phyloP scores from a whole-genome alignment of 2,797 vertebrate species.

The Eidolon dupreanum region DNA sequence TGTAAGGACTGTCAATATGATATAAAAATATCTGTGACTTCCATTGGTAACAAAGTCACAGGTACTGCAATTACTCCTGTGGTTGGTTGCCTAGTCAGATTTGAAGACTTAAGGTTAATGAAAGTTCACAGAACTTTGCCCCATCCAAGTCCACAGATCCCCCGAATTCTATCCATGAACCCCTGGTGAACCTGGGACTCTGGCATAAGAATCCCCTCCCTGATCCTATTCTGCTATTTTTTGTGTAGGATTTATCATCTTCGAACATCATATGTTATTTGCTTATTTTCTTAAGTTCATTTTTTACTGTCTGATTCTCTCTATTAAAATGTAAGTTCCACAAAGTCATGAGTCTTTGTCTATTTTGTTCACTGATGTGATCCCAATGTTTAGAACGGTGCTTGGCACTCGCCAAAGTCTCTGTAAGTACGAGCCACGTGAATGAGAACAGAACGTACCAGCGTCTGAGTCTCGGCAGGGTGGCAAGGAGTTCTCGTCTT shows the following conservation, averaged over 20 bases:
- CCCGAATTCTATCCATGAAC: background rate
- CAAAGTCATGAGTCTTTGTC: background rate
- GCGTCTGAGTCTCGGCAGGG: background rate
- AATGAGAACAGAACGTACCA: background rate
- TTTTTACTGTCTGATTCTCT: background rate
- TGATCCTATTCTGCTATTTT: background rate
- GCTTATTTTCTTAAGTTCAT: constrained; percentile 14
- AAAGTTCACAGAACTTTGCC: background rate
- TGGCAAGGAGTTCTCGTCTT: background rate
- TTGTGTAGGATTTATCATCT: background rate
- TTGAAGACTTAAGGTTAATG: background rate
- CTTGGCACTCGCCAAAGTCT: background rate
- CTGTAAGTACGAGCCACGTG: background rate
- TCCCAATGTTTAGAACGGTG: background rate
- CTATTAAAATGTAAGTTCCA: background rate
- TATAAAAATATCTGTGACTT: background rate
- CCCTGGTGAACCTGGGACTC: background rate
- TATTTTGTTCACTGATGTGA: background rate
- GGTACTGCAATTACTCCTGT: too few species aligned
- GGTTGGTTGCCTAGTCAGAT: background rate
- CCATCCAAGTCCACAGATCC: background rate
- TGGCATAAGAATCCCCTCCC: background rate
- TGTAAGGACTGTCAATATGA: background rate
- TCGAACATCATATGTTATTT: background rate
- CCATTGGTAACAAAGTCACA: background rate